Evolutionary conservation across 92 coral and sea anemone genomes (phyloP).

Genomic region (Chrysogorgia sp.): DNA sequence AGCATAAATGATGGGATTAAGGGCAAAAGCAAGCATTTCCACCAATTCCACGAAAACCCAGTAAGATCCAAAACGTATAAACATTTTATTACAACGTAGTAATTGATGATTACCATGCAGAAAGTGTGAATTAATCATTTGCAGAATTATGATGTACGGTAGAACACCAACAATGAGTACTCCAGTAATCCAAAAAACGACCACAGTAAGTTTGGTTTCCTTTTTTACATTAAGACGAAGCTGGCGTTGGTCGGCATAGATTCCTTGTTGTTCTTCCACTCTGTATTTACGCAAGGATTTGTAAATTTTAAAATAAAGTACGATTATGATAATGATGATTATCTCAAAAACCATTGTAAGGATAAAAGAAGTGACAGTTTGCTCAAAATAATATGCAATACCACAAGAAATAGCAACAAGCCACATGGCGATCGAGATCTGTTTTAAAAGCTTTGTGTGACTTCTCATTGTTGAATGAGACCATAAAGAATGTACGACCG

Average conservation of each 20-base stretch:
- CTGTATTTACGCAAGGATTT: conserved; percentile 7
- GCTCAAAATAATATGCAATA: not conserved
- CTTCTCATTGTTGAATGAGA: conserved; percentile 12
- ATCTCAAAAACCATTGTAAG: conserved; percentile 14
- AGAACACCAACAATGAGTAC: conserved; percentile 24
- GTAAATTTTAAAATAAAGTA: not conserved
- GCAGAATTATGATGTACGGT: conserved; percentile 23
- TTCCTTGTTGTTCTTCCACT: not conserved
- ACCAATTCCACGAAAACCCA: conserved; percentile 18
- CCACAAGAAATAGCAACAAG: not conserved
- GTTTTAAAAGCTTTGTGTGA: not conserved
- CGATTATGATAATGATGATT: not conserved
- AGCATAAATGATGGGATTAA: conserved; percentile 21
- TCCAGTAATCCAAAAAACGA: conserved; percentile 18
- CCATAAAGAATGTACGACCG: conserved; percentile 17
- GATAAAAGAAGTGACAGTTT: not conserved
- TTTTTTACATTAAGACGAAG: conserved; percentile 20
- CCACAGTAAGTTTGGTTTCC: conserved; percentile 13
- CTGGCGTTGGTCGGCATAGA: not conserved
- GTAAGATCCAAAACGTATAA: conserved; percentile 1
- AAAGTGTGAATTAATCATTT: not conserved
- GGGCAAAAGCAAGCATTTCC: conserved; percentile 18
- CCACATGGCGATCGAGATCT: conserved; percentile 2
- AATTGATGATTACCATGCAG: not conserved
- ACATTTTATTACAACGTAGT: not conserved